Evolutionary conservation across 2,888 invertebrate genomes (phyloP).

Genomic region (Synergus umbraculus): DNA sequence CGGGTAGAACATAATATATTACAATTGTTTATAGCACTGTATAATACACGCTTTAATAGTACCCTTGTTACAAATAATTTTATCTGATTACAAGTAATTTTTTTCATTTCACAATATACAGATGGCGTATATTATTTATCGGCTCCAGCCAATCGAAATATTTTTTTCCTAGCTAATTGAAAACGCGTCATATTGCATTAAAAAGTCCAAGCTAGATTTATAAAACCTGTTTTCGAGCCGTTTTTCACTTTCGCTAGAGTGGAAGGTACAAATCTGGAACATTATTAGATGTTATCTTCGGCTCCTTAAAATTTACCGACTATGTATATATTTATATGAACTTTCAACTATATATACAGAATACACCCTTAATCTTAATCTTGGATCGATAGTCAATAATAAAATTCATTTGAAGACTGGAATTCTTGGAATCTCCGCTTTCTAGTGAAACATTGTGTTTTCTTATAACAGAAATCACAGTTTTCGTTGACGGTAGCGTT

Average conservation of each 20-base stretch:
- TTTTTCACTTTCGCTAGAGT: not conserved
- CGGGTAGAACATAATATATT: conserved; percentile 15
- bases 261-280: conserved; percentile 18
- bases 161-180: conserved; percentile 22
- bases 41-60: conserved; percentile 14
- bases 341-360: conserved; percentile 39
- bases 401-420: conserved; percentile 23
- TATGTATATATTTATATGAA: conserved; percentile 28
- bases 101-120: not conserved
- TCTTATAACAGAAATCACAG: conserved; percentile 53
- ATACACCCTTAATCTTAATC: conserved; percentile 32
- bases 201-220: not conserved
- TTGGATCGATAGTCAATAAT: conserved; percentile 19
- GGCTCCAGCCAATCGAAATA: not conserved
- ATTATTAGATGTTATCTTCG: not conserved
- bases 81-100: conserved; percentile 4
- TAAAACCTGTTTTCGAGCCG: not conserved
- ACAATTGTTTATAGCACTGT: conserved; percentile 23
- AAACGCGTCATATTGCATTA: not conserved
- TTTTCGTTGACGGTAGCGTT: conserved; percentile 71
- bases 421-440: not conserved
- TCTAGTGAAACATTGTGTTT: not conserved
- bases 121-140: not conserved
- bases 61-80: conserved; percentile 11
- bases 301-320: conserved; percentile 2